Evolutionary conservation across 1,140 invertebrate genomes (phyloP).

Genomic region (Parasteatoda tepidariorum): DNA sequence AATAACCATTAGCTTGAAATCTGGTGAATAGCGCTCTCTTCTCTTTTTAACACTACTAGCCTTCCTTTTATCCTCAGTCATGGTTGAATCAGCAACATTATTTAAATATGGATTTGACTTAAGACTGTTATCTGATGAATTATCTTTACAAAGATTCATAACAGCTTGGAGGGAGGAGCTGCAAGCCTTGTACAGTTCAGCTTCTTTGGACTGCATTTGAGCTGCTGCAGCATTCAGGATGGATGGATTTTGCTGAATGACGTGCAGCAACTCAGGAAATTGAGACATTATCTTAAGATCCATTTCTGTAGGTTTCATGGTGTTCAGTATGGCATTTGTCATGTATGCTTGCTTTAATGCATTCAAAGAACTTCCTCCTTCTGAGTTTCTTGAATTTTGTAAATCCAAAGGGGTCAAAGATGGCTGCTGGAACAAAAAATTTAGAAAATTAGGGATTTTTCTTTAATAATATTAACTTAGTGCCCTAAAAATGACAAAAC

Average conservation of each 20-base stretch:
- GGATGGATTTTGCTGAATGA: constrained; percentile 52
- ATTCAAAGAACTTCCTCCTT: constrained; percentile 31
- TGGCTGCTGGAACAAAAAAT: neutral
- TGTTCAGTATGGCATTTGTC: constrained; percentile 49
- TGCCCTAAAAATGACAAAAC: too few relatives aligned
- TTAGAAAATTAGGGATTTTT: too few relatives aligned
- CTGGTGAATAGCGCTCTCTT: constrained; percentile 53
- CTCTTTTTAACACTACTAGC: constrained; percentile 30
- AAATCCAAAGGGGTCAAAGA: constrained; percentile 8
- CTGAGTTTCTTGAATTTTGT: constrained; percentile 19
- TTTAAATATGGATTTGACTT: constrained; percentile 10
- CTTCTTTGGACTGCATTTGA: constrained; percentile 39
- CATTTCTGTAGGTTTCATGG: constrained; percentile 47
- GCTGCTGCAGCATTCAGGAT: constrained; percentile 40
- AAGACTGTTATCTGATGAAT: neutral
- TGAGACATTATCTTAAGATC: constrained; percentile 50
- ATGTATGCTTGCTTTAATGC: constrained; percentile 52
- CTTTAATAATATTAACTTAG: too few relatives aligned
- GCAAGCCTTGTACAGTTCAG: constrained; percentile 24
- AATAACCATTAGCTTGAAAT: constrained; percentile 54
- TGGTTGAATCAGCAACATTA: neutral
- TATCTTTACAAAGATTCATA: constrained; percentile 30
- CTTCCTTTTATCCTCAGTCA: constrained; percentile 17
- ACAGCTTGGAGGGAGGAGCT: constrained; percentile 36
- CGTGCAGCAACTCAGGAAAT: constrained; percentile 43